Conservation (phyloP, 2,888 invertebrate genomes). For the Ethmia dodecea region DNA sequence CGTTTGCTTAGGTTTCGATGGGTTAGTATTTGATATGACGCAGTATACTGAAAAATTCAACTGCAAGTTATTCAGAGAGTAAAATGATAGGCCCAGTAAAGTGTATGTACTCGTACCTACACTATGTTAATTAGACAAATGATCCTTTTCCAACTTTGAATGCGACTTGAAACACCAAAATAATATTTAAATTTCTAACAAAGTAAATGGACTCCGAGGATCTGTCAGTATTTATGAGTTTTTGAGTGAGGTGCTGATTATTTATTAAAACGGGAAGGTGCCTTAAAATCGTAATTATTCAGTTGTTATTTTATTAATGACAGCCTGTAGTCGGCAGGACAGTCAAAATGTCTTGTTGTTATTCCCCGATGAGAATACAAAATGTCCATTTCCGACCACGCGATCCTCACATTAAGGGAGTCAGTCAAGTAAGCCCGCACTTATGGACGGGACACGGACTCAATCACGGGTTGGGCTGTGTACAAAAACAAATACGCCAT, state of each 20-base stretch:
- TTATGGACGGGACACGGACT: slow-evolving; percentile 28
- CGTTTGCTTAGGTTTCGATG: no score
- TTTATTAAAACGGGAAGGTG: slow-evolving; percentile 31
- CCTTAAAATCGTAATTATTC: slow-evolving; percentile 49
- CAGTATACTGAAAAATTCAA: no score
- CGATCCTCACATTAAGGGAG: slow-evolving; percentile 65
- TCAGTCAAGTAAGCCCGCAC: slow-evolving; percentile 48
- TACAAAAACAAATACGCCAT: no score
- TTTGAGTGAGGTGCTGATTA: slow-evolving; percentile 31
- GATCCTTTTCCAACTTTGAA: no score
- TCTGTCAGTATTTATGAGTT: slow-evolving; percentile 16
- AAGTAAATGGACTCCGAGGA: slow-evolving; percentile 22
- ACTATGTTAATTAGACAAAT: no score
- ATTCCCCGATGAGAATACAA: slow-evolving; percentile 58
- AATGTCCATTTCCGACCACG: slow-evolving; percentile 71
- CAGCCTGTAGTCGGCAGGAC: slow-evolving; percentile 40
- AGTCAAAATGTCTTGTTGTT: slow-evolving; percentile 57
- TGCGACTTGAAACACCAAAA: not conserved
- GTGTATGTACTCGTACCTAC: no score
- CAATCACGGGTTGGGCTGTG: slow-evolving; percentile 25
- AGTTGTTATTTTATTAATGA: slow-evolving; percentile 59
- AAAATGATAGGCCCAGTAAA: no score
- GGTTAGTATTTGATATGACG: no score
- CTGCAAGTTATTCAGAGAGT: no score
- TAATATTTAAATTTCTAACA: slow-evolving; percentile 14